Conservation (phyloP, 2,797 vertebrate genomes). For the Notoglanidium macrostoma region DNA sequence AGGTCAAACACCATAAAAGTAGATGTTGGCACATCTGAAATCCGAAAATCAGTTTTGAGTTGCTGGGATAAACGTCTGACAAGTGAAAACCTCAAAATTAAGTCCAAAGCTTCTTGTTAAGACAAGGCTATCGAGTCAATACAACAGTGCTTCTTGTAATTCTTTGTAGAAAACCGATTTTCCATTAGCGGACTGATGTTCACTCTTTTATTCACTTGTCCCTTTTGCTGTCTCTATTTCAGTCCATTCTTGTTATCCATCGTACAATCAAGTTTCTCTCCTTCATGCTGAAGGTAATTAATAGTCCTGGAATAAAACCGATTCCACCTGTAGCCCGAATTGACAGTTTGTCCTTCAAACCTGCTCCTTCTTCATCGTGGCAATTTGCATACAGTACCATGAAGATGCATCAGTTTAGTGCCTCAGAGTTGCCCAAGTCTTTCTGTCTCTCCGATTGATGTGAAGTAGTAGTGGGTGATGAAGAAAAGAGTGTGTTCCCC, state of each 20-base stretch:
- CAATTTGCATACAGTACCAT: constrained; percentile 73
- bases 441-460: constrained; percentile 26
- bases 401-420: constrained; percentile 73
- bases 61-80: background rate
- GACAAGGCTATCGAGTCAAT: constrained; percentile 11
- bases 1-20: background rate
- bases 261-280: constrained; percentile 66
- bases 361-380: constrained; percentile 57
- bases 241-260: constrained; percentile 57
- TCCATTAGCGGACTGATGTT: constrained; percentile 29
- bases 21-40: no score
- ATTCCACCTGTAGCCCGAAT: constrained; percentile 69
- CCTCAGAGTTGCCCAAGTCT: constrained; percentile 44
- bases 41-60: background rate
- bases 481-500: constrained; percentile 32
- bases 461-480: constrained; percentile 35
- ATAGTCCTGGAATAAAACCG: constrained; percentile 65
- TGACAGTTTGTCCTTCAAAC: constrained; percentile 76
- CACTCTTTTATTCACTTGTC: constrained; percentile 43
- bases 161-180: constrained; percentile 34
- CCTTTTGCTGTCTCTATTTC: constrained; percentile 53
- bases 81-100: constrained; percentile 10
- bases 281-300: constrained; percentile 72
- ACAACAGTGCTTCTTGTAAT: constrained; percentile 16
- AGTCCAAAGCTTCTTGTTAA: constrained; percentile 33